A percentile compares a stretch with the other conserved stretches of the same genome.
Evolutionary conservation across 2,797 vertebrate species (phyloP).

Genomic region (Scyliorhinus canicula): DNA sequence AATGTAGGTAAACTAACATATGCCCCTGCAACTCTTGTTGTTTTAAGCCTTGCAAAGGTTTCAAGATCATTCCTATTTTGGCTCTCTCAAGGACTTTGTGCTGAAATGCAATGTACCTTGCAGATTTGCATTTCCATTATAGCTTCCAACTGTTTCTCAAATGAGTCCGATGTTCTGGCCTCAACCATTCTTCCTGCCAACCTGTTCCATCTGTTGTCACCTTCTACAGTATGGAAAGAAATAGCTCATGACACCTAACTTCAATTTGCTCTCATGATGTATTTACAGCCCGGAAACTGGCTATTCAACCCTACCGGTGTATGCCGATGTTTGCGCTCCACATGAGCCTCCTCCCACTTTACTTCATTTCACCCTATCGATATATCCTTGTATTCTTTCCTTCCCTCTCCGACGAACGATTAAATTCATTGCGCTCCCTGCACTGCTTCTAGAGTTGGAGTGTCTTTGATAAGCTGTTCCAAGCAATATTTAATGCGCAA

Average conservation of each 20-base stretch:
- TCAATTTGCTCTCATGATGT: not conserved
- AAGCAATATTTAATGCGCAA: not conserved
- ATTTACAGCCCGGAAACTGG: not conserved
- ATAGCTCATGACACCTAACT: not conserved
- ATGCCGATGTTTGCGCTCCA: not conserved
- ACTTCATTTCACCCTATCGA: not conserved
- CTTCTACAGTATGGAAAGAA: constrained; percentile 1
- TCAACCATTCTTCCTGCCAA: not conserved
- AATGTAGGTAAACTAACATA: not conserved
- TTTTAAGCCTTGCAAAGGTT: not conserved
- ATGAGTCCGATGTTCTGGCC: not conserved
- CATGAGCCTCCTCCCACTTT: too few species aligned
- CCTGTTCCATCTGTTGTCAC: constrained; percentile 15
- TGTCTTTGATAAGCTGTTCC: not conserved
- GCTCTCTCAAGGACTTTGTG: not conserved
- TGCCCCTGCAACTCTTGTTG: not conserved
- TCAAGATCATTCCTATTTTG: not conserved
- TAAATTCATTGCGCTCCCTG: not conserved
- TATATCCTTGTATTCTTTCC: not conserved
- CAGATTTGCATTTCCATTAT: not conserved
- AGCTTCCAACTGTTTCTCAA: not conserved
- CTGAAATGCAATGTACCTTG: not conserved
- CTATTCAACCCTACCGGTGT: not conserved
- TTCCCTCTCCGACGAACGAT: not conserved
- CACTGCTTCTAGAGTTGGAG: not conserved